Base-by-base conservation (phyloP, 2,797 vertebrate species). In the Poecilia gillii region DNA sequence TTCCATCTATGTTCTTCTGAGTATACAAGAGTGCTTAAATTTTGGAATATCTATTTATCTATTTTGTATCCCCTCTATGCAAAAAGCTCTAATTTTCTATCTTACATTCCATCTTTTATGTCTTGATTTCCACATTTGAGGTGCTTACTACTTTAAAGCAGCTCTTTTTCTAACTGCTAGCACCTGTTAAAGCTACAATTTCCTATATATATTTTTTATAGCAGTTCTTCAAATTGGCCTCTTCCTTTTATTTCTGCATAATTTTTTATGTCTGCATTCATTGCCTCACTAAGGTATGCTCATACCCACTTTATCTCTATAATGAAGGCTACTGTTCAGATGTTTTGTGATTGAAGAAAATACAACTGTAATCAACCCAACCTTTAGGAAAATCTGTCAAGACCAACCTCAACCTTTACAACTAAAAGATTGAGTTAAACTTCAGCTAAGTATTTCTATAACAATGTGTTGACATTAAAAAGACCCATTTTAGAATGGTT, bases 341-440 rank as follows among this genome's bases (percentile, higher is more conserved):
- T 96, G 88, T 90, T 80, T 97, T 74, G 94, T 96, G 47, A 97
- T 97, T 3, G 96, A 96, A 43, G 95, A 96, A 0, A 79, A 91
- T 0, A 96, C 96, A 8, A 97, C 97, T 92, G 95, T 94, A 94
- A 96, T 95, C 78, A 92, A 84, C 3, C 92, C 95, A 39, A 73
- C 33, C 59, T 91, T 95, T 74, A 13, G 3, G 3, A 12, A n/a
- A 57, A n/a, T 57, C 55, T 57, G n/a, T 28, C n/a, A 28, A 57
- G 25, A 57, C 55, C n/a, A n/a, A 57, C n/a, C 3, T 28, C 25
- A 57, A 57, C 25, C 25, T n/a, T 28, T 57, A 28, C 55, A n/a
- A 55, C 23, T 55, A n/a, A 25, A 55, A n/a, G 25, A 28, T 28
- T 13, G 9, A 13, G 55, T 57, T 59, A 59, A 59, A 59, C 55